Evolutionary conservation across 92 coral and sea anemone genomes (phyloP), one percentile per base, ranked within the genome.

Genomic region (Heteractis magnifica): DNA sequence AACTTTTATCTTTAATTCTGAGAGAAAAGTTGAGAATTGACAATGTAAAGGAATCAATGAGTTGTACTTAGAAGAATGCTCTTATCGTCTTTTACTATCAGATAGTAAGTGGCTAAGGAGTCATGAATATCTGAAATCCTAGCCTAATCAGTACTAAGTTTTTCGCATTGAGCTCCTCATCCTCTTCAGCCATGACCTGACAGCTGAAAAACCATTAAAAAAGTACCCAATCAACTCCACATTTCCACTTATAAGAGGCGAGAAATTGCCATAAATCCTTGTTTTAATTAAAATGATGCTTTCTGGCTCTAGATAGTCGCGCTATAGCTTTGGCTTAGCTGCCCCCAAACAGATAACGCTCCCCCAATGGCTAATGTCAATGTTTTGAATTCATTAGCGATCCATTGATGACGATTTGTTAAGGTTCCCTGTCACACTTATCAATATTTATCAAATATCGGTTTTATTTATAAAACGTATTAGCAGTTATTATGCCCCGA

Each of bases 381-480:
- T 77, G 49, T 77, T 77, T 14, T 55, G 62, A 77, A 21, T 77
- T 77, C 80, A 77, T 77, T 77, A 77, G 23, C 11, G 60, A 52
- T 11, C 8, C 55, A 49, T 74, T 20, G 23, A 52, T 77, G 59
- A 55, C 60, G 49, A 51, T n/a, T 11, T 77, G 49, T 8, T 77
- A 65, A 77, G 11, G 2, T 53, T 6, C 60, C 8, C 50, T 52
- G 80, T 53, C 73, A 52, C 11, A 13, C 7, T 18, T 77, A 52
- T 77, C 77, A 77, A 51, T 77, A 77, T 77, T 55, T 52, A 51
- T 23, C 48, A 52, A 77, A 77, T 77, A 52, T 56, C 49, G 15
- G 65, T 14, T 23, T 52, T 77, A 56, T 77, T 77, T 77, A 23
- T 77, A 3, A 4, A 52, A 49, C 13, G 80, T 77, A 77, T 77